phyloP scores from a whole-genome alignment of 2,113 vertebrate genomes.

The Ictalurus punctatus region DNA sequence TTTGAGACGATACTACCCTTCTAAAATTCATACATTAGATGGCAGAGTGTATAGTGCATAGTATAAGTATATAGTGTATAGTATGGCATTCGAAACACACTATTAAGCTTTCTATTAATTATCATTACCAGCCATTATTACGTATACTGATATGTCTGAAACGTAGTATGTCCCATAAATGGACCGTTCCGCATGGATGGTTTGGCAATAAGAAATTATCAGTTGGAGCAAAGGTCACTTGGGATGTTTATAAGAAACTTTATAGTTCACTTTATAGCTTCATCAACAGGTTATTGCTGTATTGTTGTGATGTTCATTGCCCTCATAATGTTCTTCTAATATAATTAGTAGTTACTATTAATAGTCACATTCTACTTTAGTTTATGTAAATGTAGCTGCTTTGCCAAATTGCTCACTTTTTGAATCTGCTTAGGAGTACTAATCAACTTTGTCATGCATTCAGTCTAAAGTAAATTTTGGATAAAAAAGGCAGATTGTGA shows the following conservation, averaged over 20 bases:
- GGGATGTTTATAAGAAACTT: background rate
- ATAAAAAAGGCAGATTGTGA: background rate
- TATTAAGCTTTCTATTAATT: background rate
- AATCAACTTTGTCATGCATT: background rate
- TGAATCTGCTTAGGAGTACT: background rate
- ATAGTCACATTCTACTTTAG: background rate
- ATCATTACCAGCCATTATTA: background rate
- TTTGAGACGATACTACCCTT: no score
- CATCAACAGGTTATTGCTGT: background rate
- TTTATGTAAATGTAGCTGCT: background rate
- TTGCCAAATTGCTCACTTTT: background rate
- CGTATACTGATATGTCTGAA: background rate
- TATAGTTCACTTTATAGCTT: background rate
- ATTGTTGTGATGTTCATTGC: background rate
- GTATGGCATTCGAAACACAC: no score
- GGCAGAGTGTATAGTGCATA: no score
- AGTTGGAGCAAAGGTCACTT: conserved; percentile 9
- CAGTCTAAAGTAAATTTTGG: background rate
- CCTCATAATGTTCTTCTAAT: background rate
- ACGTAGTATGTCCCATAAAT: background rate
- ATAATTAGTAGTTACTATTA: background rate
- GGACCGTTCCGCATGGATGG: background rate
- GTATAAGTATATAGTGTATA: no score
- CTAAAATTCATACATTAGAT: no score
- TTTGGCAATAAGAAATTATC: background rate